These are phyloP conservation scores for Formica exsecta DNA, from an alignment of 1,140 invertebrate genomes.

Conservation along the genomic window DNA sequence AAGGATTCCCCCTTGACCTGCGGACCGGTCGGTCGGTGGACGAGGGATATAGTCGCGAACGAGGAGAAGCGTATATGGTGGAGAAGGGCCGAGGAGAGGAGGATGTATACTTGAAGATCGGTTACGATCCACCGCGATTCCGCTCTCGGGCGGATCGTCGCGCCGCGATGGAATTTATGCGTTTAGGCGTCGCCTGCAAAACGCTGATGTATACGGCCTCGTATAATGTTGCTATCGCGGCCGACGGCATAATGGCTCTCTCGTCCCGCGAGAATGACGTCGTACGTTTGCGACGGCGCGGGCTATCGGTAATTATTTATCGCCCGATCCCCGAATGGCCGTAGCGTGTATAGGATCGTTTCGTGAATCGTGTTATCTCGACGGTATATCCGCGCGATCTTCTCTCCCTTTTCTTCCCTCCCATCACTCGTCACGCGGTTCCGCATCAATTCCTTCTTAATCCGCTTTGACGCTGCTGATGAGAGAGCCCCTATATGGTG, in stretches of 20 bases:
- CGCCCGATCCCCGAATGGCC: conserved; percentile 69
- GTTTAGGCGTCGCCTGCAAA: conserved; percentile 64
- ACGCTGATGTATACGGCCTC: conserved; percentile 69
- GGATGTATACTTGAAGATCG: conserved; percentile 48
- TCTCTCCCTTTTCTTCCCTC: background rate
- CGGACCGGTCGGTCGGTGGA: conserved; percentile 26
- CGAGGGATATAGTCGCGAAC: background rate
- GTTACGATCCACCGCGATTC: conserved; percentile 64
- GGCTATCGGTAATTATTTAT: conserved; percentile 76
- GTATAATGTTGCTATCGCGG: conserved; percentile 66
- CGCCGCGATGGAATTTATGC: conserved; percentile 67
- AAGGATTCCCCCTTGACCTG: conserved; percentile 67
- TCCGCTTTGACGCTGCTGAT: conserved; percentile 18
- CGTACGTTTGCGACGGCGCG: conserved; percentile 20
- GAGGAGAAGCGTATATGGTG: background rate
- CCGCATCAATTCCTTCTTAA: conserved; percentile 21
- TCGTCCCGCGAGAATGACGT: conserved; percentile 54
- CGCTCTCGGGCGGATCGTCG: conserved; percentile 63
- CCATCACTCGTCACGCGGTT: background rate
- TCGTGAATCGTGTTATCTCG: conserved; percentile 22
- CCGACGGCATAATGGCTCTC: conserved; percentile 65
- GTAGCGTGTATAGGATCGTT: conserved; percentile 57
- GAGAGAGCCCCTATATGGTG: background rate
- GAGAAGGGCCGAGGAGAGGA: background rate
- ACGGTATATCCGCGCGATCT: background rate